Evolutionary conservation across 1,140 invertebrate genomes (phyloP).

Genomic region (Zaprionus tsacasi): DNA sequence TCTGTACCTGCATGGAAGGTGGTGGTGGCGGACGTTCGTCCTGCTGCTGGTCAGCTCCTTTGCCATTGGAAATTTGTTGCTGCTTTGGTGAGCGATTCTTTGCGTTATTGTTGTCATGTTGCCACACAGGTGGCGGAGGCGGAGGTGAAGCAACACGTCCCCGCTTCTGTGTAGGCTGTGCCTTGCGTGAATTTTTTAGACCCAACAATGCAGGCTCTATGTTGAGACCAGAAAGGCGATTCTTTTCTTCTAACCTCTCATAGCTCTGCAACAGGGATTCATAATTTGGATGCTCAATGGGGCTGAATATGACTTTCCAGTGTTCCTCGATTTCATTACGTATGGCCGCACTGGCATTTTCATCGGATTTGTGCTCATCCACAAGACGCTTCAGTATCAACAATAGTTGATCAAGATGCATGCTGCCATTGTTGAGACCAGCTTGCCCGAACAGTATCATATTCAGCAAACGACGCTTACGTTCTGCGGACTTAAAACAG

Average conservation of each 20-base stretch:
- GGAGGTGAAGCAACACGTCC: conserved; percentile 29
- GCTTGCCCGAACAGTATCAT: conserved; percentile 86
- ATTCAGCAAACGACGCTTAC: conserved; percentile 84
- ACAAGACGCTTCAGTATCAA: conserved; percentile 83
- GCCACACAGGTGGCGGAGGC: conserved; percentile 42
- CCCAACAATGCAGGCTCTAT: conserved; percentile 72
- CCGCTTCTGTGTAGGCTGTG: conserved; percentile 21
- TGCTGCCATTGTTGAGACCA: conserved; percentile 85
- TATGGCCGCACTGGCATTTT: conserved; percentile 75
- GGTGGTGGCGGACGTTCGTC: conserved; percentile 5
- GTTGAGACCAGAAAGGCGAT: conserved; percentile 54
- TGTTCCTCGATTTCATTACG: conserved; percentile 85
- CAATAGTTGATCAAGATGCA: conserved; percentile 84
- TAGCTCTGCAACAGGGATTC: conserved; percentile 84
- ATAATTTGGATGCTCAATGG: conserved; percentile 84
- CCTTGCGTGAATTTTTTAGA: conserved; percentile 27
- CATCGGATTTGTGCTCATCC: conserved; percentile 79
- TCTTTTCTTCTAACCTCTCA: conserved; percentile 65
- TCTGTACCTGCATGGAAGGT: conserved; percentile 1
- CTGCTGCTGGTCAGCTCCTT: conserved; percentile 17
- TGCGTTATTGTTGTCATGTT: conserved; percentile 7
- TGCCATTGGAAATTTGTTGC: conserved; percentile 1
- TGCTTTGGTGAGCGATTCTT: conserved; percentile 16
- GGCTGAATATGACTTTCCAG: conserved; percentile 85
- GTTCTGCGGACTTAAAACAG: conserved; percentile 80